phyloP scores from a whole-genome alignment of 2,113 vertebrate species.

The Bos indicus region DNA sequence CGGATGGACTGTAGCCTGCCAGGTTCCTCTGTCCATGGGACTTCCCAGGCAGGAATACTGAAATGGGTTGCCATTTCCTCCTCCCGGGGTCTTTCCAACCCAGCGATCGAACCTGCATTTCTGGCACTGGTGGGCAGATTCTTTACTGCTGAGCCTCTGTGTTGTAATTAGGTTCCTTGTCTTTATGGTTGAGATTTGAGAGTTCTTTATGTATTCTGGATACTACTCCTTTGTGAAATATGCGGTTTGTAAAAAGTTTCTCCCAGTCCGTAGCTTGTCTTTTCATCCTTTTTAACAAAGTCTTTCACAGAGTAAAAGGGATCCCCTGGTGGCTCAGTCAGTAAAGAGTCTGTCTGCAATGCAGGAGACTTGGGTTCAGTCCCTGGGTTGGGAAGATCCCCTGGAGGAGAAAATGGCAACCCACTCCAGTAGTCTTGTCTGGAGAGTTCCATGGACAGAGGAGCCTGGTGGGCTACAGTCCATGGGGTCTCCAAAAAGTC shows the following conservation, averaged over 20 bases:
- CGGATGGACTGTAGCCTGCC: not conserved
- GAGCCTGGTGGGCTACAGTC: not conserved
- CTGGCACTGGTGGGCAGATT: not conserved
- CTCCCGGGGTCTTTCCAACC: not conserved
- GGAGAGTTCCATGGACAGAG: not conserved
- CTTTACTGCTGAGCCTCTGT: not conserved
- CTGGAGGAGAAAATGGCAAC: not conserved
- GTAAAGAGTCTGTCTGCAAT: not conserved
- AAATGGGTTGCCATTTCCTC: not conserved
- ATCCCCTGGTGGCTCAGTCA: not conserved
- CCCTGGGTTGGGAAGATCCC: not conserved
- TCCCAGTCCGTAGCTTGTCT: not conserved
- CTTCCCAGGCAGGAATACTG: not conserved
- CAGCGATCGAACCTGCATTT: rapidly evolving
- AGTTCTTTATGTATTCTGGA: not conserved
- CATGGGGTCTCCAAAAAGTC: not conserved
- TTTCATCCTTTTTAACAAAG: not conserved
- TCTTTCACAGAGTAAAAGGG: not conserved
- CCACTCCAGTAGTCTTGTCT: not conserved
- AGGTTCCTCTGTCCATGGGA: not conserved
- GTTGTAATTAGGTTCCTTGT: not conserved
- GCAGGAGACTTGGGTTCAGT: not conserved
- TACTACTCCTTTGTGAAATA: not conserved
- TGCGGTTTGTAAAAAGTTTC: not conserved
- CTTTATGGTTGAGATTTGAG: not conserved